Percentiles rank a stretch among this genome's conserved stretches.
These are phyloP conservation scores for Leptopilina boulardi DNA, from an alignment of 1,140 invertebrate species.

Conservation along the genomic window DNA sequence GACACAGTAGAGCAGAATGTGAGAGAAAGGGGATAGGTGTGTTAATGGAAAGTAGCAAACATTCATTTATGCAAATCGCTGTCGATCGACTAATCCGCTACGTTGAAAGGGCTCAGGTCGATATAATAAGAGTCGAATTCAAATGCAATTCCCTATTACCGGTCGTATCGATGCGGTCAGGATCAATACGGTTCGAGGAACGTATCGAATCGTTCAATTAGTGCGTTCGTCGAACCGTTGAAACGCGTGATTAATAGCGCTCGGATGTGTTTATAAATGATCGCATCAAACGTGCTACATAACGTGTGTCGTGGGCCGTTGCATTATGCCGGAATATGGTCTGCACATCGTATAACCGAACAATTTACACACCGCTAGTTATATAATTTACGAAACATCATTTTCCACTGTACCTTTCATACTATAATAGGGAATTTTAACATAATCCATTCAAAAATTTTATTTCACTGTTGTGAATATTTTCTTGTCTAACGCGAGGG, in stretches of 20 bases:
- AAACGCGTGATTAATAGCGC: constrained; percentile 54
- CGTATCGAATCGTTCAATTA: constrained; percentile 56
- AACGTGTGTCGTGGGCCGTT: constrained; percentile 4
- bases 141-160: constrained; percentile 44
- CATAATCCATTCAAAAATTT: background rate
- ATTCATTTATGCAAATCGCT: constrained; percentile 36
- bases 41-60: constrained; percentile 33
- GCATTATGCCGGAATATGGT: constrained; percentile 46
- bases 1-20: background rate
- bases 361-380: constrained; percentile 1
- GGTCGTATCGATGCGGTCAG: constrained; percentile 40
- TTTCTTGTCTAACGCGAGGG: too few species aligned
- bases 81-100: constrained; percentile 37
- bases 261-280: constrained; percentile 48
- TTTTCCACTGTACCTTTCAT: background rate
- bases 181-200: constrained; percentile 38
- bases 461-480: too few species aligned
- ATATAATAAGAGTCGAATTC: constrained; percentile 37
- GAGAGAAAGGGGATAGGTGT: constrained; percentile 3
- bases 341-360: constrained; percentile 35
- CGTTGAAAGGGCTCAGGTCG: constrained; percentile 43
- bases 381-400: constrained; percentile 7
- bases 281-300: constrained; percentile 30
- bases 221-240: constrained; percentile 47
- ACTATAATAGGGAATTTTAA: background rate